phyloP scores from a whole-genome alignment of 2,797 vertebrate genomes.

The Alauda arvensis region DNA sequence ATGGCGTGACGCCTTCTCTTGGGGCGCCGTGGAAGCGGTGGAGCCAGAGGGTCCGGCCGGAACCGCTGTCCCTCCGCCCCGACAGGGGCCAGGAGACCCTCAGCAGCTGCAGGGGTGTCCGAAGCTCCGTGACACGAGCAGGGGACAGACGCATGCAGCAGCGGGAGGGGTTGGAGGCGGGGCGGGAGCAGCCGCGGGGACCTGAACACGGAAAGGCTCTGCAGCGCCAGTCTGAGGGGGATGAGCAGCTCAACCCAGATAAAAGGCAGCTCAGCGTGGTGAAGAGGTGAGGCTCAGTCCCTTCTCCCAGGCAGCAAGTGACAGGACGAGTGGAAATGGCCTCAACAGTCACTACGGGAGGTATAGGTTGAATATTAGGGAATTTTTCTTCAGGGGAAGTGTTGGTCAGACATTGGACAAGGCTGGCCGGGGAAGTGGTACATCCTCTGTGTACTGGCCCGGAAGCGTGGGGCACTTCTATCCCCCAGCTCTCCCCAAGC shows the following conservation, averaged over 20 bases:
- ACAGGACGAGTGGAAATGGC: fast-evolving
- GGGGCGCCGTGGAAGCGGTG: fast-evolving
- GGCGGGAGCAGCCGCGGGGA: no score
- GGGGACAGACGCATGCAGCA: fast-evolving
- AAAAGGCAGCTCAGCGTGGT: no score
- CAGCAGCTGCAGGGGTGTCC: fast-evolving
- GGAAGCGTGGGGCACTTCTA: fast-evolving
- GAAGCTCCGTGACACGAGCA: fast-evolving
- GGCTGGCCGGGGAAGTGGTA: background rate
- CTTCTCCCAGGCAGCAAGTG: background rate
- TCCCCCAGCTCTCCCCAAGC: background rate
- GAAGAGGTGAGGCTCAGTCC: background rate
- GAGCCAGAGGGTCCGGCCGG: fast-evolving
- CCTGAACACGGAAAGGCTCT: no score
- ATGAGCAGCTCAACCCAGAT: background rate
- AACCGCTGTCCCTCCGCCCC: fast-evolving
- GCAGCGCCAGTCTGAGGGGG: background rate
- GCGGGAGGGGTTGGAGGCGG: no score
- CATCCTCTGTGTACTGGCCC: background rate
- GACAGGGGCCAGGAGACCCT: fast-evolving
- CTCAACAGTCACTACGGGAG: background rate
- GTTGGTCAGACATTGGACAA: background rate
- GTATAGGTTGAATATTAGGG: background rate
- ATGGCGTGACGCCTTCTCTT: fast-evolving
- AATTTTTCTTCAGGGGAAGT: background rate